Evolutionary conservation across 2,888 invertebrate species (phyloP).

Genomic region (Spicauda simplicius): DNA sequence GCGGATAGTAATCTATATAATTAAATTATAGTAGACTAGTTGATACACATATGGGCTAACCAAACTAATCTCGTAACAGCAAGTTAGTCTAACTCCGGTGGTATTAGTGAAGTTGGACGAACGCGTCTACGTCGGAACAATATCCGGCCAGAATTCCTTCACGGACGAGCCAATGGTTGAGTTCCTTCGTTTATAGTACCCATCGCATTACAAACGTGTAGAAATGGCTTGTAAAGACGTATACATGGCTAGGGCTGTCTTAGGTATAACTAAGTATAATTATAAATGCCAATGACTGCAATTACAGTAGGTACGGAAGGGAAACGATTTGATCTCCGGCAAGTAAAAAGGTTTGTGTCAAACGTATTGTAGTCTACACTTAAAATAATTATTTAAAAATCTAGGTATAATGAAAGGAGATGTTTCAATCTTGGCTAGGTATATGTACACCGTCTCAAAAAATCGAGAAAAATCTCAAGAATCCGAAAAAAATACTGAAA

Average conservation of each 20-base stretch:
- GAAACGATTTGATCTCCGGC: too few species aligned
- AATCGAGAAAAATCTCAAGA: too few species aligned
- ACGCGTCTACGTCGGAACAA: constrained; percentile 43
- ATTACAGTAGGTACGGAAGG: too few species aligned
- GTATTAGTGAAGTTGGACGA: constrained; percentile 29
- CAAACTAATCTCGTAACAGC: constrained; percentile 9
- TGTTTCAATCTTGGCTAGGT: too few species aligned
- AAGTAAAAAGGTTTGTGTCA: too few species aligned
- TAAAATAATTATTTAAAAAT: too few species aligned
- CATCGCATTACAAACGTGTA: not conserved
- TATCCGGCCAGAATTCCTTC: constrained; percentile 52
- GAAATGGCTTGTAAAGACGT: not conserved
- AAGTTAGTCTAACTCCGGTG: constrained; percentile 12
- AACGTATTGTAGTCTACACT: too few species aligned
- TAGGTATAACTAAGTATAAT: not conserved
- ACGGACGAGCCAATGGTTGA: constrained; percentile 44
- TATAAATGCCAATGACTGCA: too few species aligned
- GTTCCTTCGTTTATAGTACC: constrained; percentile 21
- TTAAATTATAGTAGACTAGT: not conserved
- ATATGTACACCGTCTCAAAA: too few species aligned
- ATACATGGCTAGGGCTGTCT: not conserved
- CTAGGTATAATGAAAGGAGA: too few species aligned
- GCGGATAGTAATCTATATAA: not conserved
- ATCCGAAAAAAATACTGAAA: too few species aligned
- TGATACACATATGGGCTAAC: not conserved